These are phyloP conservation scores for Erynnis tages DNA, from an alignment of 2,888 invertebrate genomes.

Conservation along the genomic window DNA sequence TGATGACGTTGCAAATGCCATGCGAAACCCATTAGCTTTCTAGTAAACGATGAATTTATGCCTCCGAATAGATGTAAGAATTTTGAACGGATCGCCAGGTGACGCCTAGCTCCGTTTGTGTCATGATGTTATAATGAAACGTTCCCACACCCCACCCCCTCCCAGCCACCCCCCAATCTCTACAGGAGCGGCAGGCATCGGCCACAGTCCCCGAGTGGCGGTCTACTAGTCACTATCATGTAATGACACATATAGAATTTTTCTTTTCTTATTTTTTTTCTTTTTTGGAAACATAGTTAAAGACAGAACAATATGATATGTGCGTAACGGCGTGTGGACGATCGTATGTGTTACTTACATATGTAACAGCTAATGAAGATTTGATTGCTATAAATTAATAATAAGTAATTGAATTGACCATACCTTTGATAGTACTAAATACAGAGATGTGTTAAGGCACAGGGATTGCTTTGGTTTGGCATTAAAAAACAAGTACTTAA, in stretches of 20 bases:
- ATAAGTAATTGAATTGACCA: not conserved
- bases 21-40: slow-evolving; percentile 23
- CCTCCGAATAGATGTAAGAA: slow-evolving; percentile 2
- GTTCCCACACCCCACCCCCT: slow-evolving; percentile 47
- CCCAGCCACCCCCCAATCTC: slow-evolving; percentile 54
- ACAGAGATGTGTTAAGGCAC: no score
- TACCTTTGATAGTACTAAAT: no score
- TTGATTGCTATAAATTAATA: slow-evolving; percentile 43
- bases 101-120: slow-evolving; percentile 31
- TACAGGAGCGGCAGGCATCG: slow-evolving; percentile 58
- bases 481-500: no score
- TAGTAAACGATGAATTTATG: slow-evolving; percentile 30
- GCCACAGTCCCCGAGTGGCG: slow-evolving; percentile 54
- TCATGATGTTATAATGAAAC: slow-evolving; percentile 38
- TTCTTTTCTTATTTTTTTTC: slow-evolving; percentile 61
- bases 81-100: slow-evolving; percentile 10
- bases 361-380: slow-evolving; percentile 53
- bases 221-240: slow-evolving; percentile 66
- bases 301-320: slow-evolving; percentile 74
- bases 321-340: slow-evolving; percentile 78
- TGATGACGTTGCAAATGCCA: slow-evolving; percentile 54
- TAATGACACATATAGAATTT: slow-evolving; percentile 74
- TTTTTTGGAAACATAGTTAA: slow-evolving; percentile 72
- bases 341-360: slow-evolving; percentile 71
- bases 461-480: no score